Evolutionary conservation across 2,113 vertebrate genomes (phyloP), one percentile per base, ranked within the genome.

Genomic region (Lucifuga dentata): DNA sequence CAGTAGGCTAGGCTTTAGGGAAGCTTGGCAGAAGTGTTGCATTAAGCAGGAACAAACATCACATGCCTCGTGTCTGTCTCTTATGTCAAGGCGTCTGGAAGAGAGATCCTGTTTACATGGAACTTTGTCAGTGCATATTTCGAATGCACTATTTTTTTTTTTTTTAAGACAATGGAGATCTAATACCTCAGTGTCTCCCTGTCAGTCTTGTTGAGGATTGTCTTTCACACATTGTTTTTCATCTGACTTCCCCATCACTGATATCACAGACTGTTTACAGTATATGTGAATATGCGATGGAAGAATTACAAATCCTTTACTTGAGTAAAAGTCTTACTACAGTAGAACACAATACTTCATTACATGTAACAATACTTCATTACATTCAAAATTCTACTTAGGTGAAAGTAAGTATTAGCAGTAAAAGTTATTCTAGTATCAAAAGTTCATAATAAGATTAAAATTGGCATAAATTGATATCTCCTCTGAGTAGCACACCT

Each of bases 1-100:
- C 88, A 88, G 80, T 62, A 76, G 78, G 76, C 82, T 68, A 78
- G 77, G 86, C 84, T 92, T 86, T 75, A 78, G 84, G 84, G 82
- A 90, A 85, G 86, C 76, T 89, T 89, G 90, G 88, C 90, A 90
- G 76, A 83, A 84, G 58, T 48, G 80, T 76, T 44, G 84, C 86
- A 79, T 80, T 73, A 85, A 88, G 80, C 83, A 80, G 80, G 74
- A 88, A 85, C 68, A 89, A 86, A 87, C 84, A 89, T 81, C 84
- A 76, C 81, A 80, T 82, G 56, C 72, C 55, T 67, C 78, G 58
- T 68, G 56, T 76, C 78, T 76, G 70, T 82, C 81, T 80, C 69
- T 81, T 50, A 79, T 83, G 86, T 76, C 73, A 43, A 78, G 70
- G 60, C n/a, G 57, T 81, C 75, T 67, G 46, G 68, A 50, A 86